phyloP scores from a whole-genome alignment of 2,888 invertebrate species.

The Cataglyphis altisquamis region DNA sequence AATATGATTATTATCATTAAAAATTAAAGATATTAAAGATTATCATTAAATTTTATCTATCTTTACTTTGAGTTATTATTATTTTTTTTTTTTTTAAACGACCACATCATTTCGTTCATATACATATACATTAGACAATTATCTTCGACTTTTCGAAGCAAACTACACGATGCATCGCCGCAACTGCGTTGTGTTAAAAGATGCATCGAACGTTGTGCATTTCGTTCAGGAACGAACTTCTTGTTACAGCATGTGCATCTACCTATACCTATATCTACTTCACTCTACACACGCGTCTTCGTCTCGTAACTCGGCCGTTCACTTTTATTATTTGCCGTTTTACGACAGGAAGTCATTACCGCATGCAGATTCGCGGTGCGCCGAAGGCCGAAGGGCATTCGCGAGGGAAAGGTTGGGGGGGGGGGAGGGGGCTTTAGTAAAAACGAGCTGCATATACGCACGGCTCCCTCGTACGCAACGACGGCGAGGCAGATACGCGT shows the following conservation, averaged over 20 bases:
- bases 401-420: not conserved
- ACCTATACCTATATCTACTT: not conserved
- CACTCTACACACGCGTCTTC: constrained; percentile 45
- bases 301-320: constrained; percentile 71
- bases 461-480: constrained; percentile 38
- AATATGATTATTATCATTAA: not conserved
- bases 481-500: not conserved
- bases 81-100: not conserved
- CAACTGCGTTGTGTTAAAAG: constrained; percentile 55
- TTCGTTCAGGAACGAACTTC: constrained; percentile 39
- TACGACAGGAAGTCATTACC: constrained; percentile 84
- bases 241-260: constrained; percentile 61
- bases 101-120: no score
- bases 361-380: constrained; percentile 80
- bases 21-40: not conserved
- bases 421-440: constrained; percentile 39
- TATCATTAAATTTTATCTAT: not conserved
- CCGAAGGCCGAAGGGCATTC: constrained; percentile 70
- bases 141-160: not conserved
- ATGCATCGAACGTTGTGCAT: constrained; percentile 20
- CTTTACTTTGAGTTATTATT: not conserved
- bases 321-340: constrained; percentile 76
- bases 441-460: constrained; percentile 32
- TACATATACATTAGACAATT: not conserved
- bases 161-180: constrained; percentile 21